Evolutionary conservation across 2,797 vertebrate species (phyloP).

Genomic region (Oryzias sinensis): DNA sequence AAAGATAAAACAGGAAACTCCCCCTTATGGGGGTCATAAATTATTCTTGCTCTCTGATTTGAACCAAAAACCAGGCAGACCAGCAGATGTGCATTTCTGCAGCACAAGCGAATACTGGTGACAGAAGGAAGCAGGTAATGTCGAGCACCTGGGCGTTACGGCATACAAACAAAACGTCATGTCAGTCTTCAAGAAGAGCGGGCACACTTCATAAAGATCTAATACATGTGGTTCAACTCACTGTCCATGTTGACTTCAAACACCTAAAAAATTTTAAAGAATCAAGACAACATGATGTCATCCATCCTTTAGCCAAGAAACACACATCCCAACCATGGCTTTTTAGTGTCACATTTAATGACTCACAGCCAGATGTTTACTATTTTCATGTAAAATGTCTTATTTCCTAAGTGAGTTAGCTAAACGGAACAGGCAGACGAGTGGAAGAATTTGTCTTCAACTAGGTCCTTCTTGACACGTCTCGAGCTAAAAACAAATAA

Average conservation of each 20-base stretch:
- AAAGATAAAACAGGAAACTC: background rate
- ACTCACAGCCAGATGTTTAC: constrained; percentile 29
- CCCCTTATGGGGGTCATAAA: constrained; percentile 15
- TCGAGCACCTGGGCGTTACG: constrained; percentile 44
- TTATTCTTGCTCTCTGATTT: constrained; percentile 25
- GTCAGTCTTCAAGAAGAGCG: constrained; percentile 15
- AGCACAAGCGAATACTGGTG: constrained; percentile 4
- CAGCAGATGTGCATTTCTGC: constrained; percentile 14
- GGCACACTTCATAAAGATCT: background rate
- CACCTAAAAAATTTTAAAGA: constrained; percentile 28
- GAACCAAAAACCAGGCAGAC: background rate
- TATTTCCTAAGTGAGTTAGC: constrained; percentile 12
- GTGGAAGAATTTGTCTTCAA: constrained; percentile 33
- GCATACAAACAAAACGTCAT: constrained; percentile 5
- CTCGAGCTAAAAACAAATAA: background rate
- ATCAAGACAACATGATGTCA: constrained; percentile 7
- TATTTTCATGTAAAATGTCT: constrained; percentile 7
- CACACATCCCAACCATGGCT: constrained; percentile 10
- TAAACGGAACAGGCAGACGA: constrained; percentile 10
- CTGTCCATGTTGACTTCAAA: constrained; percentile 56
- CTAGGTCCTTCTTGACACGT: constrained; percentile 20
- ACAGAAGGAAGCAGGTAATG: constrained; percentile 26
- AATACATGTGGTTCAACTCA: constrained; percentile 45
- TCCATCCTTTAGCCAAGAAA: constrained; percentile 11
- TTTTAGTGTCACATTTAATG: constrained; percentile 23